phyloP scores from a whole-genome alignment of 2,888 invertebrate species.

The Sesamia inferens region DNA sequence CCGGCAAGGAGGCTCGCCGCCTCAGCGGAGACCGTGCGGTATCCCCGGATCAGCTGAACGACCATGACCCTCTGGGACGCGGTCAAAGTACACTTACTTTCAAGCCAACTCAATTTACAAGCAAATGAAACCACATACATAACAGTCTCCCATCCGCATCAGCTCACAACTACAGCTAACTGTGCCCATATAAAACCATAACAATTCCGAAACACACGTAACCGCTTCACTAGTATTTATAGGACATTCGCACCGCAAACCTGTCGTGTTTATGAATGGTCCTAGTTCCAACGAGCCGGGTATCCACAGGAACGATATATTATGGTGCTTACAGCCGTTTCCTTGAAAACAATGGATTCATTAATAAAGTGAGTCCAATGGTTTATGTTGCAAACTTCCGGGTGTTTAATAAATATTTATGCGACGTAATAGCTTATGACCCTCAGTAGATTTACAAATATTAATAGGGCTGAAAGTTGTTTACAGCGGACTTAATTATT shows the following conservation, averaged over 20 bases:
- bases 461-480: constrained; percentile 6
- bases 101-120: not conserved
- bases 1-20: no score
- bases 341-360: constrained; percentile 39
- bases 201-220: constrained; percentile 42
- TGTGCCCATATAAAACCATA: constrained; percentile 32
- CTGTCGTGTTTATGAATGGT: constrained; percentile 55
- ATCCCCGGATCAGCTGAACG: no score
- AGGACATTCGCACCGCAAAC: constrained; percentile 24
- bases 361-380: constrained; percentile 31
- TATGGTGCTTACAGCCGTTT: constrained; percentile 33
- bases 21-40: no score
- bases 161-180: constrained; percentile 20
- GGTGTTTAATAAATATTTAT: constrained; percentile 34
- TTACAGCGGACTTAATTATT: not conserved
- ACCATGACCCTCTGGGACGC: no score
- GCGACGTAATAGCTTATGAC: constrained; percentile 6
- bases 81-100: not conserved
- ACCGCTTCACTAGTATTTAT: constrained; percentile 45
- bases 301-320: constrained; percentile 35
- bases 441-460: not conserved
- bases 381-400: constrained; percentile 22
- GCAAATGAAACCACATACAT: constrained; percentile 7
- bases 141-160: not conserved
- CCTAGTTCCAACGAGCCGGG: constrained; percentile 1